These are phyloP conservation scores for Platysternon megacephalum DNA, from an alignment of 2,113 vertebrate species.

Conservation along the genomic window DNA sequence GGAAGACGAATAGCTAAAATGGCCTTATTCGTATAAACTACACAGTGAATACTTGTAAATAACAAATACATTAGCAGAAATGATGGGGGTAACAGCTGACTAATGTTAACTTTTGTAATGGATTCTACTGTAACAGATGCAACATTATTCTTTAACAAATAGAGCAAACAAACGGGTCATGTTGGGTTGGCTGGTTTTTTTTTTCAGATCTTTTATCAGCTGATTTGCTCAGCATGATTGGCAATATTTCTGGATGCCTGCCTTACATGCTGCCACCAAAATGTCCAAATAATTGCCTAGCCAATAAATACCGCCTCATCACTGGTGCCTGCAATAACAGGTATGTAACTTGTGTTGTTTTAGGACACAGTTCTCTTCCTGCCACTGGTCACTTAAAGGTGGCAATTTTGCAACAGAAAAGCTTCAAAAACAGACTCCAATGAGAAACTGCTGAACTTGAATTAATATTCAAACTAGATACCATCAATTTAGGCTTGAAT, in stretches of 20 bases:
- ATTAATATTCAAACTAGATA: too few species aligned
- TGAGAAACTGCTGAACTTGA: too few species aligned
- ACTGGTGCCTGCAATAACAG: constrained; percentile 94
- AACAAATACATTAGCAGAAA: not conserved
- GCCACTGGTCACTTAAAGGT: too few species aligned
- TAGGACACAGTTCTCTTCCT: not conserved
- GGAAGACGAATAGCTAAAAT: not conserved
- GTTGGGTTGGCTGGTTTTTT: not conserved
- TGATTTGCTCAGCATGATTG: constrained; percentile 77
- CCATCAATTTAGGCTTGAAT: too few species aligned
- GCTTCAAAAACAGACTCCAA: too few species aligned
- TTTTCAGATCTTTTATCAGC: constrained; percentile 77
- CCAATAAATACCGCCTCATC: constrained; percentile 87
- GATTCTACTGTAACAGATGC: not conserved
- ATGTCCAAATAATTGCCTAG: constrained; percentile 79
- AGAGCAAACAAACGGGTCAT: constrained; percentile 28
- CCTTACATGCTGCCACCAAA: constrained; percentile 69
- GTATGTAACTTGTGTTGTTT: constrained; percentile 65
- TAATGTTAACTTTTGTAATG: not conserved
- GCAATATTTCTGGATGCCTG: constrained; percentile 86
- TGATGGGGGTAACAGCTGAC: not conserved
- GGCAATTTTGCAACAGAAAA: too few species aligned
- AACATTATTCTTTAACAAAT: not conserved
- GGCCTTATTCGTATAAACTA: not conserved
- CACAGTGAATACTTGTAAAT: not conserved